Percentiles rank a stretch among this genome's conserved stretches.
Conservation (phyloP, 1,140 invertebrate species). For the Coptotermes formosanus region DNA sequence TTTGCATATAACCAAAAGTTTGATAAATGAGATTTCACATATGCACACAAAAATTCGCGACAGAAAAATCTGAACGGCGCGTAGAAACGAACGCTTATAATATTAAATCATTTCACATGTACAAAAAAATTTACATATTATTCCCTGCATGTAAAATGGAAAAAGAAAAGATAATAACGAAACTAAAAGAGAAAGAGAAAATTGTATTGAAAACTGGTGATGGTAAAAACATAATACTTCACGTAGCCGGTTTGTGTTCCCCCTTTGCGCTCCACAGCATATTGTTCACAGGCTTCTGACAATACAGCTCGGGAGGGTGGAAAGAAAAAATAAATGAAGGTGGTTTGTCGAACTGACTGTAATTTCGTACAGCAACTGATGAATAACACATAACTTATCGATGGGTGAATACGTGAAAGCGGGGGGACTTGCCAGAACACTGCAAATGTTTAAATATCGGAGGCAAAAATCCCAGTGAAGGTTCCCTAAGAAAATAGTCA, state of each 20-base stretch:
- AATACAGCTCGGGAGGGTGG: background rate
- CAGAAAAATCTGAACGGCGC: background rate
- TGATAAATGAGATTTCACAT: background rate
- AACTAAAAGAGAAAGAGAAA: background rate
- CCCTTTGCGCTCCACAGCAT: background rate
- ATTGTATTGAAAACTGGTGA: background rate
- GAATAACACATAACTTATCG: background rate
- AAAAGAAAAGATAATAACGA: background rate
- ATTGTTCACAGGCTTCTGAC: background rate
- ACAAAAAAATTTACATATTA: background rate
- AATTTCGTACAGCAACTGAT: background rate
- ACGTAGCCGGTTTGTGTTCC: no score
- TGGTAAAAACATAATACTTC: background rate
- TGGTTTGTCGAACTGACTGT: background rate
- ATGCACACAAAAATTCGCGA: background rate
- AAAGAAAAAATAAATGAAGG: background rate
- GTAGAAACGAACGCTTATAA: background rate
- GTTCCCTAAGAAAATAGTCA: no score
- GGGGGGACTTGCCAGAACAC: no score
- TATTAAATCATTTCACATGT: background rate
- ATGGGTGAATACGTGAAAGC: no score
- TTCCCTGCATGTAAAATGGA: background rate
- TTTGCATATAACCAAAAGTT: background rate
- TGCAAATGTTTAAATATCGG: no score
- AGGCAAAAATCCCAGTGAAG: no score